Evolutionary conservation across 1,140 invertebrate genomes (phyloP), one percentile per base, ranked within the genome.

Genomic region (Apis cerana): DNA sequence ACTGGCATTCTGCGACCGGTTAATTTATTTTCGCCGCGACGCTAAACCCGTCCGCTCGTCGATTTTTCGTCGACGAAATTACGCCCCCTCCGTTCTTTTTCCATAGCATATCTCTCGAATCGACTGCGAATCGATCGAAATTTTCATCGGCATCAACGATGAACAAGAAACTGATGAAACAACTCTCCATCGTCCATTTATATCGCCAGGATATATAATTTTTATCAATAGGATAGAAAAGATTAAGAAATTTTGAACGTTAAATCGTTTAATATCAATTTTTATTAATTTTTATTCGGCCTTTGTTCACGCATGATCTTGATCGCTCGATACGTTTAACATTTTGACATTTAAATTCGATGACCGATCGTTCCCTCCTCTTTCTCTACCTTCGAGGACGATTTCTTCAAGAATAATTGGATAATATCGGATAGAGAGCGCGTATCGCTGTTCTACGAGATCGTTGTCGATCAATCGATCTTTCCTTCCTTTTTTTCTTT

Each of bases 1-100:
- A 76, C 61, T 64, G 81, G 43, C 81, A 71, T 86, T 72, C 81
- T 62, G 59, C 48, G 71, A 84, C 74, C 67, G 81, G 81, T 77
- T 87, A 70, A 87, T 87, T 80, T 80, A 82, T 86, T 86, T 86
- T 78, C 71, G 27, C 21, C 65, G 70, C 59, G 48, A 56, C 61
- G 62, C 33, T 54, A 78, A 81, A 67, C 10, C 75, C 67, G 59
- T 54, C 52, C 52, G 33, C 43, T 17, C 12, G 12, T 17, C 19
- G 58, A 80, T 77, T 87, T 87, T 86, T 87, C 84, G 48, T 13
- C 56, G 50, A 52, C 75, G 64, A 75, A 33, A 67, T 58, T 15
- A 21, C 59, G 50, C 75, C 7, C 2, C 2, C 15, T n/a, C 19
- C 19, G 56, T 12, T 12, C n/a, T 9, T 21, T 64, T 19, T n/a